Evolutionary conservation across 2,113 vertebrate genomes (phyloP), one percentile per base, ranked within the genome.

Genomic region (Labrus mixtus): DNA sequence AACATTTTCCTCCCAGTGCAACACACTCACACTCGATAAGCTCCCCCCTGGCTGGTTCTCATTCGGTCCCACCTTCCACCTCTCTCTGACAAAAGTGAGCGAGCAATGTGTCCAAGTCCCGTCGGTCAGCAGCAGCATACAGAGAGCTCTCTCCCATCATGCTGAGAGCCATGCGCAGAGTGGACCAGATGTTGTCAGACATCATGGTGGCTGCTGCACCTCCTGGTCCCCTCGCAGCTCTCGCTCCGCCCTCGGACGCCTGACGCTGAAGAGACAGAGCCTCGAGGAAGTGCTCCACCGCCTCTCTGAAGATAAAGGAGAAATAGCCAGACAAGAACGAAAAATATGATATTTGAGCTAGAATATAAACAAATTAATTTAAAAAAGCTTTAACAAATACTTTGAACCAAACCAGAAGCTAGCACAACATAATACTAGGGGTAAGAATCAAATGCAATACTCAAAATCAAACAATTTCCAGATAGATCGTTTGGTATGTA

Each of bases 151-250:
- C 97, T 66, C 98, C 98, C 92, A 99, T 95, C 97, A 99, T 99
- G 88, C 97, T 99, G 45, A 99, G 93, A 1, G 98, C 98, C 97
- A 99, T 96, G 57, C 98, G 97, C 67, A 99, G 93, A 0, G 98
- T 99, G 88, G 96, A 98, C 98, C 98, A 99, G 92, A 99, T 99
- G 93, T 99, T 99, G 94, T 99, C 98, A 0, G 98, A 99, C 97
- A 98, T 99, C 94, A 98, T 94, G 17, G 96, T 91, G 90, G 1
- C 96, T 73, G 86, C 96, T 61, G 67, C 94, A 74, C n/a, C 95
- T 45, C 89, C 91, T 0, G 91, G 93, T 2, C 91, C 91, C 33
- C 94, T 0, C 60, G 94, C 65, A 68, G 95, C 86, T 89, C 94
- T 19, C 66, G 95, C 69, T 85, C 95, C 73, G 82, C 94, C 92